Conservation (phyloP, 1,140 invertebrate genomes). For the Sipha flava region DNA sequence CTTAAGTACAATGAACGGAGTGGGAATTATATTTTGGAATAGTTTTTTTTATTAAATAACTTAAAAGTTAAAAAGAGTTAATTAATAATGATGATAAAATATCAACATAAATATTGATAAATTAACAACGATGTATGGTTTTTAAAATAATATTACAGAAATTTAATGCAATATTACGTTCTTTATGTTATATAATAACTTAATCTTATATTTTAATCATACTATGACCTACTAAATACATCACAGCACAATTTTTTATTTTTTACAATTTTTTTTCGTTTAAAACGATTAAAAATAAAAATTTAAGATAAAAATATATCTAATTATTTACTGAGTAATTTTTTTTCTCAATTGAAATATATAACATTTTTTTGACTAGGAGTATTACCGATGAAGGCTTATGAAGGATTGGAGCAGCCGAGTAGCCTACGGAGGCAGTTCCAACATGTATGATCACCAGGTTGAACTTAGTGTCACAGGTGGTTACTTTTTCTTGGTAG, state of each 20-base stretch:
- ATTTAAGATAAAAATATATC: conserved; percentile 22
- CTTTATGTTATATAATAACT: neutral
- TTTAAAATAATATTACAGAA: neutral
- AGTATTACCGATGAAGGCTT: neutral
- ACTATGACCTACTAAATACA: conserved; percentile 24
- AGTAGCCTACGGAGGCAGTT: too few species aligned
- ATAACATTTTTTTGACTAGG: too few species aligned
- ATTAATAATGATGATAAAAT: neutral
- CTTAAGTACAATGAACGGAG: neutral
- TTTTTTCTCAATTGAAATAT: neutral
- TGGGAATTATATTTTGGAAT: neutral
- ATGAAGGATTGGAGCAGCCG: neutral
- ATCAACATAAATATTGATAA: too few species aligned
- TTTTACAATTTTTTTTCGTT: neutral
- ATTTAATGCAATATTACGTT: neutral
- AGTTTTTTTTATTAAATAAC: neutral
- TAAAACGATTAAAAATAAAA: conserved; percentile 6
- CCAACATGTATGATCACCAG: too few species aligned
- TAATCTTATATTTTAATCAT: neutral
- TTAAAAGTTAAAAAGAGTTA: neutral
- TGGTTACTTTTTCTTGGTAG: too few species aligned
- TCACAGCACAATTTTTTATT: conserved; percentile 22
- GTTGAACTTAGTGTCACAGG: too few species aligned
- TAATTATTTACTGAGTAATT: neutral
- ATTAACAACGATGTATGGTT: neutral